Evolutionary conservation across 2,113 vertebrate species (phyloP).

Genomic region (Odocoileus hemionus): DNA sequence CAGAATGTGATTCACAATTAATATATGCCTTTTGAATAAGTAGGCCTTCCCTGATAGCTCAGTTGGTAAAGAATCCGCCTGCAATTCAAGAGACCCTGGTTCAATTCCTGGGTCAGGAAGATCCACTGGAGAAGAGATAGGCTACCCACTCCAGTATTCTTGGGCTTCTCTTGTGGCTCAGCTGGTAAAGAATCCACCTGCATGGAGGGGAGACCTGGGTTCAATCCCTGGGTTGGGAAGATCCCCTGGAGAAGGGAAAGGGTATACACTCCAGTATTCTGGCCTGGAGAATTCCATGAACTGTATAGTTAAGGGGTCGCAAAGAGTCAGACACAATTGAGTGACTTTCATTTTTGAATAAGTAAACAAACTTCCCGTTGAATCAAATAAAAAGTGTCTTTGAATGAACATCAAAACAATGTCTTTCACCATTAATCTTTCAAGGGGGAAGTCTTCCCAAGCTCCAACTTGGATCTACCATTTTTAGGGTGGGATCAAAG

Average conservation of each 20-base stretch:
- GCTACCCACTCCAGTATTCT: not conserved
- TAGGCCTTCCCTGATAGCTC: not conserved
- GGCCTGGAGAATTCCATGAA: not conserved
- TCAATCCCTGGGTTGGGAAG: not conserved
- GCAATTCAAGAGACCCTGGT: not conserved
- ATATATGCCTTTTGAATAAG: not conserved
- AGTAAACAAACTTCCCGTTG: not conserved
- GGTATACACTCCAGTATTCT: not conserved
- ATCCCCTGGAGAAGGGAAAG: not conserved
- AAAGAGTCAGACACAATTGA: not conserved
- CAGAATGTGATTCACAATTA: not conserved
- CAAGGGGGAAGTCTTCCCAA: not conserved
- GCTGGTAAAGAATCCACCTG: not conserved
- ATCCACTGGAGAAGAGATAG: not conserved
- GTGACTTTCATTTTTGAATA: not conserved
- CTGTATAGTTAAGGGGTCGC: not conserved
- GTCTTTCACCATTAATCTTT: not conserved
- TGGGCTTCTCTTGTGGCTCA: not conserved
- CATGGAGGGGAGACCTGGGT: not conserved
- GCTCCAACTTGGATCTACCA: not conserved
- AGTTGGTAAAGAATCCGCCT: not conserved
- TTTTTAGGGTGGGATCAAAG: not conserved
- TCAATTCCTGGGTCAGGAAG: not conserved
- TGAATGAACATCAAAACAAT: not conserved
- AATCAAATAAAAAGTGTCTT: not conserved